Conservation (phyloP, 2,888 invertebrate species). For the Drosophila pseudotalamancana region DNA sequence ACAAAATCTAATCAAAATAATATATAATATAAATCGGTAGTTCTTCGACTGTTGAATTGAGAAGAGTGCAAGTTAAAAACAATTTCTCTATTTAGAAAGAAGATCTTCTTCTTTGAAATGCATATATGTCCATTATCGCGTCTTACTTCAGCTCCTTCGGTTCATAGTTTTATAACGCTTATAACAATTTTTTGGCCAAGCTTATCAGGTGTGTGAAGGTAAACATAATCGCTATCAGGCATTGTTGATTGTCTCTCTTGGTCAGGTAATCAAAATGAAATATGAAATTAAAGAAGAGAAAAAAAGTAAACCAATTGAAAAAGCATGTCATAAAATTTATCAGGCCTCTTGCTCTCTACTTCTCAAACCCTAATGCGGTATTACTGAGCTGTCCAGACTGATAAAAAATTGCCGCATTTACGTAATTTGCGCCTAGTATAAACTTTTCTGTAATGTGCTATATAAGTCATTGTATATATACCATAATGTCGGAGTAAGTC, state of each 20-base stretch:
- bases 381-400: conserved; percentile 9
- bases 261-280: conserved; percentile 9
- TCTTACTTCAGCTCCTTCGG: background rate
- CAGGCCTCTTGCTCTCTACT: conserved; percentile 21
- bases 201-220: conserved; percentile 14
- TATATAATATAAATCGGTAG: too few relatives aligned
- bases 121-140: background rate
- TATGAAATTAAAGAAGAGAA: too few relatives aligned
- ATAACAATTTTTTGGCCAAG: background rate
- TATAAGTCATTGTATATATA: background rate
- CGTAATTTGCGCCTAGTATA: conserved; percentile 36
- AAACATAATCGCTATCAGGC: conserved; percentile 20
- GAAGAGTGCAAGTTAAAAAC: too few relatives aligned
- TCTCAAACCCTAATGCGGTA: background rate
- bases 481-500: conserved; percentile 1
- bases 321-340: conserved; percentile 47
- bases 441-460: conserved; percentile 11
- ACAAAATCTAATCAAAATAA: too few relatives aligned
- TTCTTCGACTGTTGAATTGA: too few relatives aligned
- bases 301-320: conserved; percentile 56
- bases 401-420: conserved; percentile 54
- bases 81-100: too few relatives aligned
- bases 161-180: conserved; percentile 16
- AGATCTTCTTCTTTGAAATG: background rate
- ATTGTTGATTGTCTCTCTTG: conserved; percentile 11